Evolutionary conservation across 2,113 vertebrate species (phyloP).

Genomic region (Lampris incognitus): DNA sequence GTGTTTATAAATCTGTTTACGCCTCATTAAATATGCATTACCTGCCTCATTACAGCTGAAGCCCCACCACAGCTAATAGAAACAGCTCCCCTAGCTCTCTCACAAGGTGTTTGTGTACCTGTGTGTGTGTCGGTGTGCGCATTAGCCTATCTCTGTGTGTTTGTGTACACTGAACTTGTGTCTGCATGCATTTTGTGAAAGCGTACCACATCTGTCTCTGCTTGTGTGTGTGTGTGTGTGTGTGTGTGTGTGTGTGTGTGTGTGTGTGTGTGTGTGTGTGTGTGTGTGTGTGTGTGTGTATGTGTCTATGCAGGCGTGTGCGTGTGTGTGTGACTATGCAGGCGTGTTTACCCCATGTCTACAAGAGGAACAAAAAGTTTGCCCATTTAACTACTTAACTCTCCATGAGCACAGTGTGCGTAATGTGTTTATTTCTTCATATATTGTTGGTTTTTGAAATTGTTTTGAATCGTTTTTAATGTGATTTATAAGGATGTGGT

Average conservation of each 20-base stretch:
- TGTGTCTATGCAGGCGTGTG: slow-evolving; percentile 2
- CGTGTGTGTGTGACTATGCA: slow-evolving; percentile 3
- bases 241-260: slow-evolving; percentile 25
- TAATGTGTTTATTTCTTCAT: neutral
- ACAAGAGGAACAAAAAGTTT: slow-evolving; percentile 18
- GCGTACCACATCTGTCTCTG: too few species aligned
- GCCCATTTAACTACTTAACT: slow-evolving; percentile 1
- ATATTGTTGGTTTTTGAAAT: slow-evolving; percentile 13
- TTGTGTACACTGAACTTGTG: neutral
- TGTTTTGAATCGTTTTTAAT: neutral
- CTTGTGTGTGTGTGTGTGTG: too few species aligned
- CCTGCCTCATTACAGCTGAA: slow-evolving; percentile 80
- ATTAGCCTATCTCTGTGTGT: neutral
- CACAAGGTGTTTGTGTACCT: slow-evolving; percentile 55
- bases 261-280: slow-evolving; percentile 18
- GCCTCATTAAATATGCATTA: slow-evolving; percentile 85
- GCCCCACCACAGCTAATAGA: slow-evolving; percentile 71
- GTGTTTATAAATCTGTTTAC: slow-evolving; percentile 77
- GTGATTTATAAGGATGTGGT: neutral
- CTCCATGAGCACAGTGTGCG: slow-evolving; percentile 8
- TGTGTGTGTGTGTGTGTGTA: neutral
- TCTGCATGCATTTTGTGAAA: neutral
- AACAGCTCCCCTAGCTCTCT: slow-evolving; percentile 62
- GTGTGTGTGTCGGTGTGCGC: slow-evolving; percentile 39
- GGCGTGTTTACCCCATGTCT: slow-evolving; percentile 3